Conservation (phyloP, 2,888 invertebrate species). For the Drosophila emarginata region DNA sequence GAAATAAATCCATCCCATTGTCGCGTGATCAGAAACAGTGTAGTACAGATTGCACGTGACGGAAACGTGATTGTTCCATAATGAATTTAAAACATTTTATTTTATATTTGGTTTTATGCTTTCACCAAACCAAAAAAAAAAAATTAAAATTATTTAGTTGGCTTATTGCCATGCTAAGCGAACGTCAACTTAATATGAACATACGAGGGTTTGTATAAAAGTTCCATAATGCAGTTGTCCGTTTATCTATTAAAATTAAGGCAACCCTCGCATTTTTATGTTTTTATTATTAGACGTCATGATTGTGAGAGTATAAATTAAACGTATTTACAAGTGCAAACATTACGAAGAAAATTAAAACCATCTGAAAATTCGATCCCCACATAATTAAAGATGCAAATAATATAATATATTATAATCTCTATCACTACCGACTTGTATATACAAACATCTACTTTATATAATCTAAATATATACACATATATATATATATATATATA, state of each 20-base stretch:
- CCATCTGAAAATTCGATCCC: too few species aligned
- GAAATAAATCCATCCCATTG: neutral
- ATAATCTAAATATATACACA: neutral
- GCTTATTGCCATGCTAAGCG: neutral
- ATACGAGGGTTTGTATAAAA: neutral
- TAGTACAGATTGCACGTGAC: neutral
- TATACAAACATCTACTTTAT: neutral
- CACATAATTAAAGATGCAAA: too few species aligned
- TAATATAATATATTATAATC: too few species aligned
- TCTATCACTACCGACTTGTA: too few species aligned
- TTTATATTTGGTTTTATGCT: neutral
- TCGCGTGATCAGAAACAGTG: neutral
- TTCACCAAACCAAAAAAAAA: neutral
- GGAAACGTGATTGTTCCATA: constrained; percentile 3
- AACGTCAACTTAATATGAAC: neutral
- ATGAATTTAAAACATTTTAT: neutral
- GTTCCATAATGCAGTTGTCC: neutral
- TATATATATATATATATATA: too few species aligned
- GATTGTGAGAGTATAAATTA: too few species aligned
- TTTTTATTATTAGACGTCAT: too few species aligned
- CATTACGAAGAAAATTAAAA: too few species aligned
- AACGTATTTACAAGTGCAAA: too few species aligned
- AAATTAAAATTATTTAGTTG: neutral
- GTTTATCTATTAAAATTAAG: too few species aligned
- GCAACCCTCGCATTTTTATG: too few species aligned